A percentile compares a stretch with the other conserved stretches of the same genome.
Conservation (phyloP, 1,140 invertebrate species). For the Aphelinus certus region DNA sequence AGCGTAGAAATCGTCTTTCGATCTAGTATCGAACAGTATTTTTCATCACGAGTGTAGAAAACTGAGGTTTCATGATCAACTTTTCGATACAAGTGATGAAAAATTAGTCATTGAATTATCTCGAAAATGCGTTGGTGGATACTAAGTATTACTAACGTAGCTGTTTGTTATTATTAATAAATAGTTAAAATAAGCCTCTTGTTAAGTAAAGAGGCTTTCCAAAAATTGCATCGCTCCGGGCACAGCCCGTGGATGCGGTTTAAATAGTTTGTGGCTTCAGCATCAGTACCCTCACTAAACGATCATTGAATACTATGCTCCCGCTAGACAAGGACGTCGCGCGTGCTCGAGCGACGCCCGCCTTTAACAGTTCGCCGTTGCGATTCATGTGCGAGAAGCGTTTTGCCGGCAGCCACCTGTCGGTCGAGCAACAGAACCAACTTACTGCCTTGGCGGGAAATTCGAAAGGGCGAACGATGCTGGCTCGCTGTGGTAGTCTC, state of each 20-base stretch:
- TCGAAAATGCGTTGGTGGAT: no score
- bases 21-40: no score
- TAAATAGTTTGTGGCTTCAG: conserved; percentile 60
- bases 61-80: no score
- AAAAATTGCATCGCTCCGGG: conserved; percentile 74
- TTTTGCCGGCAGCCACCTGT: conserved; percentile 46
- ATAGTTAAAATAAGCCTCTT: conserved; percentile 57
- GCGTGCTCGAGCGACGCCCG: neutral
- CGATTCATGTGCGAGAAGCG: conserved; percentile 37
- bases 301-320: conserved; percentile 77
- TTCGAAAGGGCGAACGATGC: no score
- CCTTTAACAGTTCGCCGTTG: conserved; percentile 31
- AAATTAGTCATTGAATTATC: no score
- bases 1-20: no score
- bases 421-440: neutral
- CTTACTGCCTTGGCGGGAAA: neutral
- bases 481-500: no score
- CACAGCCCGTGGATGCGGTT: conserved; percentile 66
- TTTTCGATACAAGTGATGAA: no score
- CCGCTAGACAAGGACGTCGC: conserved; percentile 71
- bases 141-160: no score
- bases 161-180: no score
- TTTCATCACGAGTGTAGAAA: no score
- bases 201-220: conserved; percentile 71
- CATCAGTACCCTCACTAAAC: conserved; percentile 76